These are phyloP conservation scores for Poecilia latipinna DNA, from an alignment of 2,113 vertebrate species.

Conservation along the genomic window DNA sequence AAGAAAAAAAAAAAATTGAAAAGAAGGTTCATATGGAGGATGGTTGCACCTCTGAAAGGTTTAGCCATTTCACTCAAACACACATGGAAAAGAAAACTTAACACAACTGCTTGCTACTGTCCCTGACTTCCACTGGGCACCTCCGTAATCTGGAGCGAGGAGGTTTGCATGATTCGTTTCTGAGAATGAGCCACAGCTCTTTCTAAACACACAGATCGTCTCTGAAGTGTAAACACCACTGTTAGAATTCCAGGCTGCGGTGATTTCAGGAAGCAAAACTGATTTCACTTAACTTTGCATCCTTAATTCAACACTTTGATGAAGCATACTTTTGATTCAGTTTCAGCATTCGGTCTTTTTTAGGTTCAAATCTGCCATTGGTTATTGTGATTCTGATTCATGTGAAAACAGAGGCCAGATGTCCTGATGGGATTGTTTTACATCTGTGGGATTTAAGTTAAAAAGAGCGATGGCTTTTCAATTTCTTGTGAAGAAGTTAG, in stretches of 20 bases:
- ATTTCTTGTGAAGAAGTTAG: neutral
- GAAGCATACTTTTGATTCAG: neutral
- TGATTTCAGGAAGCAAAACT: neutral
- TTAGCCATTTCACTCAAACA: constrained; percentile 78
- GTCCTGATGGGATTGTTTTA: neutral
- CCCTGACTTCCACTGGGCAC: constrained; percentile 45
- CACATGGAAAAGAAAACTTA: constrained; percentile 63
- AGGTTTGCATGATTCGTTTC: constrained; percentile 52
- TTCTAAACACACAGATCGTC: neutral
- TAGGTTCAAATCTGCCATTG: neutral
- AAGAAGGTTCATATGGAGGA: constrained; percentile 32
- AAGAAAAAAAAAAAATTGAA: constrained; percentile 12
- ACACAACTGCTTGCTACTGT: constrained; percentile 44
- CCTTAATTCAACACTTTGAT: too few relatives aligned
- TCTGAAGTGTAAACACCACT: neutral
- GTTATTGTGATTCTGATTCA: neutral
- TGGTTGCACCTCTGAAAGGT: constrained; percentile 39
- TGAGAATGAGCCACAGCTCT: constrained; percentile 16
- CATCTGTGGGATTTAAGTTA: neutral
- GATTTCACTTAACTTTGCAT: neutral
- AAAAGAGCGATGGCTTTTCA: neutral
- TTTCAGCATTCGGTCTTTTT: neutral
- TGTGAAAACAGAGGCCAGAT: neutral
- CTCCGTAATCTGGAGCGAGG: constrained; percentile 43
- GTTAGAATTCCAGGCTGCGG: neutral